These are phyloP conservation scores for Marmota monax DNA, from an alignment of 2,113 vertebrate species.

Conservation along the genomic window DNA sequence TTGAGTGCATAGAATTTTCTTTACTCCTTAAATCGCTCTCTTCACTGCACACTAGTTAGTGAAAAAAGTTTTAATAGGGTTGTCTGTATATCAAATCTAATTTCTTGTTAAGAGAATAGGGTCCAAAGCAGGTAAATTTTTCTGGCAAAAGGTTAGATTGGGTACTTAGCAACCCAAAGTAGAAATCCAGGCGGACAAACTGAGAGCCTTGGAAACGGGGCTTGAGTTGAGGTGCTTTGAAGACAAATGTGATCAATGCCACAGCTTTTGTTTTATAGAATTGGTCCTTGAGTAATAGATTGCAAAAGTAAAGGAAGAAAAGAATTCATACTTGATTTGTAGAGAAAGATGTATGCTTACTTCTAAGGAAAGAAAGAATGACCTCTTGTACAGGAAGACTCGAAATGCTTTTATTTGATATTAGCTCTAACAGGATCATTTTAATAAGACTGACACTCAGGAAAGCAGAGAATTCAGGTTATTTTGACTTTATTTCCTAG, in stretches of 20 bases:
- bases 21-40: neutral
- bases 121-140: neutral
- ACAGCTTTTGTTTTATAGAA: neutral
- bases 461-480: neutral
- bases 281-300: neutral
- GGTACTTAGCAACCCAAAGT: neutral
- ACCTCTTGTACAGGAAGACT: neutral
- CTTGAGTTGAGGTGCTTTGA: neutral
- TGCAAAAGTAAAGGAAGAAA: neutral
- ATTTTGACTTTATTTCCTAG: neutral
- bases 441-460: neutral
- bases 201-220: neutral
- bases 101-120: neutral
- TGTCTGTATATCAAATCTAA: neutral
- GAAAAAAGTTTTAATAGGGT: neutral
- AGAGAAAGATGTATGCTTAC: neutral
- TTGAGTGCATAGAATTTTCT: neutral
- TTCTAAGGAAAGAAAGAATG: neutral
- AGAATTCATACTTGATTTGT: neutral
- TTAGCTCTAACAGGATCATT: neutral
- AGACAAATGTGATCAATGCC: accelerated
- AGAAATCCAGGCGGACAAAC: neutral
- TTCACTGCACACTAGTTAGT: neutral
- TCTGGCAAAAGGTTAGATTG: neutral
- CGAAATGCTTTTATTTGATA: neutral